A percentile compares a stretch with the other conserved stretches of the same genome.
These are phyloP conservation scores for Netelia inedita DNA, from an alignment of 2,888 invertebrate genomes.

Conservation along the genomic window DNA sequence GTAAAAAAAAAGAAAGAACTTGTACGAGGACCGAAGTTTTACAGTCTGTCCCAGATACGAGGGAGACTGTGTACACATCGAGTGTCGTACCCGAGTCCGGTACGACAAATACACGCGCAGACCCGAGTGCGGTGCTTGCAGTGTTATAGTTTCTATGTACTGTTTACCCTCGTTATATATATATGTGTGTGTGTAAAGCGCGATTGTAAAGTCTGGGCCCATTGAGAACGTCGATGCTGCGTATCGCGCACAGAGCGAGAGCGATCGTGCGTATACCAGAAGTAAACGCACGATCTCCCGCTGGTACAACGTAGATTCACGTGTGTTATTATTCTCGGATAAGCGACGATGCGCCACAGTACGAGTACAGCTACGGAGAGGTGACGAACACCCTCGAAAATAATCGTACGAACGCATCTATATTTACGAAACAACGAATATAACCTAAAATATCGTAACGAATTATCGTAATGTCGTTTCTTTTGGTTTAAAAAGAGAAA, in stretches of 20 bases:
- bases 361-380: not conserved
- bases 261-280: slow-evolving; percentile 26
- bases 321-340: slow-evolving; percentile 29
- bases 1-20: slow-evolving; percentile 9
- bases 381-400: not conserved
- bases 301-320: slow-evolving; percentile 4
- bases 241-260: slow-evolving; percentile 36
- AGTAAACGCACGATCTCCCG: slow-evolving; percentile 39
- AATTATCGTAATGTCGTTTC: no score
- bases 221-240: slow-evolving; percentile 49
- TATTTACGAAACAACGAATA: not conserved
- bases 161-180: slow-evolving; percentile 1
- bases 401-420: not conserved
- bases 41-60: slow-evolving; percentile 54
- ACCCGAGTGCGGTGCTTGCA: not conserved
- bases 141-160: not conserved
- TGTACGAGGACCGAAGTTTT: slow-evolving; percentile 47
- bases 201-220: slow-evolving; percentile 36
- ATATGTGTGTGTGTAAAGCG: slow-evolving; percentile 18
- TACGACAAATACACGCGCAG: slow-evolving; percentile 14
- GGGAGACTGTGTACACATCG: slow-evolving; percentile 38
- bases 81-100: slow-evolving; percentile 13
- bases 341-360: slow-evolving; percentile 17
- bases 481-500: no score
- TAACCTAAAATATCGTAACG: no score